Percentiles rank a stretch among this genome's conserved stretches.
phyloP scores from a whole-genome alignment of 1,140 invertebrate species.

The Camponotus floridanus region DNA sequence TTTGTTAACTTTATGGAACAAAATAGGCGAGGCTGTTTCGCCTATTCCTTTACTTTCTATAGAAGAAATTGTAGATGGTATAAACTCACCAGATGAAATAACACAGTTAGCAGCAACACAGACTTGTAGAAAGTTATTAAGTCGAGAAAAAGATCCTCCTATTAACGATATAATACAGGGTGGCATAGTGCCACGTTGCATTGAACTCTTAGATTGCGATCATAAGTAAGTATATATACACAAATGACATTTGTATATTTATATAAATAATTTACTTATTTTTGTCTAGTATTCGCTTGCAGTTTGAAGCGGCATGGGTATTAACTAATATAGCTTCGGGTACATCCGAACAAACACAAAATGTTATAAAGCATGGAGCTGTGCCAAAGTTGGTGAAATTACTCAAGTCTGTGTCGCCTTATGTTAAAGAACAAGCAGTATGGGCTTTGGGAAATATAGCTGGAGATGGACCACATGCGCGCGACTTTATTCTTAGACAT shows the following conservation, averaged over 20 bases:
- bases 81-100: slow-evolving; percentile 88
- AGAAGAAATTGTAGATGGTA: slow-evolving; percentile 89
- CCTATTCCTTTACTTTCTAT: slow-evolving; percentile 84
- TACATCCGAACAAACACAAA: slow-evolving; percentile 95
- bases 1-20: slow-evolving; percentile 86
- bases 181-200: slow-evolving; percentile 95
- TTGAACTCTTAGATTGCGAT: slow-evolving; percentile 91
- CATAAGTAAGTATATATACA: slow-evolving; percentile 88
- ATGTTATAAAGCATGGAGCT: slow-evolving; percentile 94
- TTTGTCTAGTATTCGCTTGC: slow-evolving; percentile 91
- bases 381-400: slow-evolving; percentile 94
- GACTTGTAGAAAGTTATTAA: slow-evolving; percentile 95
- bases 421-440: slow-evolving; percentile 98
- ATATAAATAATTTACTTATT: slow-evolving; percentile 41
- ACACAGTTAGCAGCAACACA: slow-evolving; percentile 90
- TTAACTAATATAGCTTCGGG: slow-evolving; percentile 99
- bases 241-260: background rate
- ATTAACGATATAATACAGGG: slow-evolving; percentile 95
- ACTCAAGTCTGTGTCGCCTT: slow-evolving; percentile 90
- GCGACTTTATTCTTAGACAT: slow-evolving; percentile 91
- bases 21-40: slow-evolving; percentile 82
- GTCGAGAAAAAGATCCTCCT: slow-evolving; percentile 96
- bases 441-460: slow-evolving; percentile 99
- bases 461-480: slow-evolving; percentile 92
- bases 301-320: slow-evolving; percentile 99